Conservation (phyloP, 2,888 invertebrate genomes). For the Drosophila putrida region DNA sequence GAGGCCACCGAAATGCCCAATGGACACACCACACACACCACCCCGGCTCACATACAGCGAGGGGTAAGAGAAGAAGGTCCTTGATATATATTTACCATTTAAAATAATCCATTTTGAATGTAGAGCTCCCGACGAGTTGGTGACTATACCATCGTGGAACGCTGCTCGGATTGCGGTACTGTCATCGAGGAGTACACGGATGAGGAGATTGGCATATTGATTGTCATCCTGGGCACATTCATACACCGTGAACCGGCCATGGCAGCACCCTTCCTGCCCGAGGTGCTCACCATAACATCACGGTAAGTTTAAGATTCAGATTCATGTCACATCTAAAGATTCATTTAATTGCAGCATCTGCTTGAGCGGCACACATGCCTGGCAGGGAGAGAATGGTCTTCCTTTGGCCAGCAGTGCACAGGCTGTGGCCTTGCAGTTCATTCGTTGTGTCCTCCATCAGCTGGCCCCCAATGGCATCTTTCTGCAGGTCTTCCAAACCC, state of each 20-base stretch:
- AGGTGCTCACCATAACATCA: conserved; percentile 94
- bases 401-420: conserved; percentile 97
- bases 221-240: conserved; percentile 97
- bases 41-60: conserved; percentile 45
- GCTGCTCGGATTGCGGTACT: conserved; percentile 94
- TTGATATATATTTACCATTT: too few species aligned
- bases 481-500: conserved; percentile 96
- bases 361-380: conserved; percentile 92
- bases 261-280: conserved; percentile 97
- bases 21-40: conserved; percentile 62
- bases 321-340: too few species aligned
- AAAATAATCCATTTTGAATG: neutral
- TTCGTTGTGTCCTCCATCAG: conserved; percentile 98
- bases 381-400: conserved; percentile 94
- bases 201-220: conserved; percentile 97
- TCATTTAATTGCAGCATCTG: conserved; percentile 55
- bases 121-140: conserved; percentile 89
- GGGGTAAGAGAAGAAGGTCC: conserved; percentile 83
- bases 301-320: conserved; percentile 87
- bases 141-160: conserved; percentile 90
- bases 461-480: conserved; percentile 98
- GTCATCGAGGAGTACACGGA: conserved; percentile 97
- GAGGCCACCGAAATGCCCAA: conserved; percentile 67
- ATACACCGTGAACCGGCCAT: conserved; percentile 97
- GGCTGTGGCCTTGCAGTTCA: conserved; percentile 98